Evolutionary conservation across 2,888 invertebrate species (phyloP).

Genomic region (Epinotia demarniana): DNA sequence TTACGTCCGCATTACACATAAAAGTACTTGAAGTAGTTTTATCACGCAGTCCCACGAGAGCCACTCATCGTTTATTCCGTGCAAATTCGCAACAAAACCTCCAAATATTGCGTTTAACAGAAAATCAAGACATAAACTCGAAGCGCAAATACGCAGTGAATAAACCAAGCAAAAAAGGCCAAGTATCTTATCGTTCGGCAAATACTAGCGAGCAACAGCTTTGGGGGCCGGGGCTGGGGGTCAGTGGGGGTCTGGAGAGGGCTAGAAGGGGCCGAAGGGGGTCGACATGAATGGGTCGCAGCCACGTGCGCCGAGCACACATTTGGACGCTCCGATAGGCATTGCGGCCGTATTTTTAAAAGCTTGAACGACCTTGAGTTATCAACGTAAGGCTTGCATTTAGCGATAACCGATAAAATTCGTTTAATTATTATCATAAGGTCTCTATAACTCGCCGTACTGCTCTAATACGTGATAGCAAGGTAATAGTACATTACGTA

Average conservation of each 20-base stretch:
- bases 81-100: constrained; percentile 26
- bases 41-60: constrained; percentile 3
- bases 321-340: constrained; percentile 57
- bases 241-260: constrained; percentile 25
- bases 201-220: constrained; percentile 42
- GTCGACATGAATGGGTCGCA: constrained; percentile 52
- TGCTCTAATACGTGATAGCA: neutral
- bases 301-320: constrained; percentile 55
- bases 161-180: constrained; percentile 39
- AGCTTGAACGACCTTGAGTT: constrained; percentile 28
- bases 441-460: neutral
- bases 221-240: constrained; percentile 28
- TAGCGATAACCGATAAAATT: neutral
- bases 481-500: no score
- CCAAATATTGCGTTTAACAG: constrained; percentile 26
- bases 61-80: constrained; percentile 20
- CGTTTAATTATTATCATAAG: neutral
- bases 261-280: constrained; percentile 30
- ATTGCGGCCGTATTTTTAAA: constrained; percentile 54
- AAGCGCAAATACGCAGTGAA: constrained; percentile 29
- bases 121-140: constrained; percentile 36
- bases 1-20: neutral
- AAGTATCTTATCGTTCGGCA: constrained; percentile 39
- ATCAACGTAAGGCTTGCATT: neutral
- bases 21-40: neutral